phyloP scores from a whole-genome alignment of 1,140 invertebrate species.

The Pogonus chalceus region DNA sequence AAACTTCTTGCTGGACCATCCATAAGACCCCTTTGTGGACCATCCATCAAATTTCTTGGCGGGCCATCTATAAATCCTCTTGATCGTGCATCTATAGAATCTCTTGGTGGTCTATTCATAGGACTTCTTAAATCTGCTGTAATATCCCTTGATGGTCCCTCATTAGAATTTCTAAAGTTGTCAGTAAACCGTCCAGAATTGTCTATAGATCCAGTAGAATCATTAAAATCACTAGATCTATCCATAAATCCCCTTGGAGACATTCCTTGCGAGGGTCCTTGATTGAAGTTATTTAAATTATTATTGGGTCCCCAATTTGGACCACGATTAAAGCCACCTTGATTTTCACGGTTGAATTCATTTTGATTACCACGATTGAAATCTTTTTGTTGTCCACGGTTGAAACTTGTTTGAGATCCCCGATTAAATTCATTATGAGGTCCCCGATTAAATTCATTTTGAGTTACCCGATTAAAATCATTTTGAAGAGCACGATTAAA shows the following conservation, averaged over 20 bases:
- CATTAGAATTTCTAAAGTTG: conserved; percentile 8
- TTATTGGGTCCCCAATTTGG: not conserved
- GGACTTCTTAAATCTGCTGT: too few relatives aligned
- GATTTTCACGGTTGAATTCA: not conserved
- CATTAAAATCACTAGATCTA: conserved; percentile 8
- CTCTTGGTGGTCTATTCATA: too few relatives aligned
- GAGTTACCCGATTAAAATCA: not conserved
- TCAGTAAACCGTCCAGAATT: conserved; percentile 12
- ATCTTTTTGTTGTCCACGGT: not conserved
- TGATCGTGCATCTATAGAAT: too few relatives aligned
- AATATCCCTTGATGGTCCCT: too few relatives aligned
- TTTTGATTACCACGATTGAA: not conserved
- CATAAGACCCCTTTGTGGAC: not conserved
- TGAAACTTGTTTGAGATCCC: not conserved
- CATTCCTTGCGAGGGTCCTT: not conserved
- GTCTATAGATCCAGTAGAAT: not conserved
- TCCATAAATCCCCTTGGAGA: not conserved
- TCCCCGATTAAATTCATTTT: too few relatives aligned
- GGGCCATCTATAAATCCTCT: conserved; percentile 2
- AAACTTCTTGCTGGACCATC: not conserved
- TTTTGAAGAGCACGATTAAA: not conserved
- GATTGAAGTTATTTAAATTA: conserved; percentile 1
- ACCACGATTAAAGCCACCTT: not conserved
- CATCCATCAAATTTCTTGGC: not conserved
- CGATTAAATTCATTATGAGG: not conserved